Percentiles rank a stretch among this genome's conserved stretches.
Evolutionary conservation across 23 tunicate species (phyloP).

Genomic region (Clavelina lepadiformis): DNA sequence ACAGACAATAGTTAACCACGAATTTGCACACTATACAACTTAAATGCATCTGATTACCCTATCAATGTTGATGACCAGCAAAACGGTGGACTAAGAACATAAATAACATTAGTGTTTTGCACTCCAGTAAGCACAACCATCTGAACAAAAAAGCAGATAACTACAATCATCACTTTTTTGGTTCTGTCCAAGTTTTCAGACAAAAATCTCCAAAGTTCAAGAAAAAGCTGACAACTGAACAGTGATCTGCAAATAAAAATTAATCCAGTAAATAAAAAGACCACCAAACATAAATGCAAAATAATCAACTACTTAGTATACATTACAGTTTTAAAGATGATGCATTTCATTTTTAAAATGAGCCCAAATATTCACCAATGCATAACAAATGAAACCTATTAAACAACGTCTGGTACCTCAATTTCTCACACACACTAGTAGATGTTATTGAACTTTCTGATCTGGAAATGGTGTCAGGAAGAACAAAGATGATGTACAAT

Average conservation of each 20-base stretch:
- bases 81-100: constrained; percentile 18
- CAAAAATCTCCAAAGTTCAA: constrained; percentile 5
- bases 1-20: too few species aligned
- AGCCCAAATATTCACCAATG: too few species aligned
- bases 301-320: too few species aligned
- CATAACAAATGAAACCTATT: too few species aligned
- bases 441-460: too few species aligned
- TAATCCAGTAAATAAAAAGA: too few species aligned
- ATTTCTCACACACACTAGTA: too few species aligned
- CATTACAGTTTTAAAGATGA: too few species aligned
- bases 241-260: neutral
- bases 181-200: neutral
- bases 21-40: neutral
- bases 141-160: constrained; percentile 15
- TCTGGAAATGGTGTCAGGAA: neutral
- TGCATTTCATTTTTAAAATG: too few species aligned
- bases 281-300: too few species aligned
- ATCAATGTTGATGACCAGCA: constrained; percentile 24
- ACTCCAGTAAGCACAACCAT: constrained; percentile 19
- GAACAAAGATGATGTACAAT: neutral
- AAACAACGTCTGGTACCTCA: too few species aligned
- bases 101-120: neutral
- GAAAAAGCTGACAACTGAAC: constrained; percentile 6
- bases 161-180: neutral
- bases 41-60: constrained; percentile 11